Base-by-base conservation (phyloP, 2,888 invertebrate species). In the Gari tellinella region DNA sequence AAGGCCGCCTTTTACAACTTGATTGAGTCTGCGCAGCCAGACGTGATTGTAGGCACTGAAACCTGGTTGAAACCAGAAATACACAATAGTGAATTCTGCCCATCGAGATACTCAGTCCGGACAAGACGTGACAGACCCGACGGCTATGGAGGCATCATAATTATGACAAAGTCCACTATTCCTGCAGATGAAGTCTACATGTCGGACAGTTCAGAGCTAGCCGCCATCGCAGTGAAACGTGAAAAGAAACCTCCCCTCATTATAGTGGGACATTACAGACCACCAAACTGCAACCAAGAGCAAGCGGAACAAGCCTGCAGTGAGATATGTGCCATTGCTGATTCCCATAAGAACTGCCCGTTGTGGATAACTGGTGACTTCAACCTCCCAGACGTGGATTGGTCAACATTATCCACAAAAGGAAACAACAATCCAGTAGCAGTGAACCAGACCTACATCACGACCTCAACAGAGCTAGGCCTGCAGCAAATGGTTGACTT, bases 21-120 rank as follows among this genome's bases (percentile, higher is more conserved):
- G 0, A 26, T 66, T 23, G 58, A 66, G 8, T 52, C 53, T n/a
- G 37, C 52, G 15, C 46, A 61, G 25, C 67, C 67, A 7, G 25
- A 12, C 19, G 26, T 61, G 26, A 52, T 67, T 17, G 61, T 67
- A 14, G 61, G 67, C 3, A 46, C 52, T 38, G 53, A 58, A 58
- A 60, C 60, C 10, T 67, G 60, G 52, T 19, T 52, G 3, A 60
- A 67, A 8, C 19, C 26, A 15, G 26, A 37, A n/a, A 52, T 60
- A 7, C 41, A 53, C 40, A 45, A 25, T 19, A 38, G 46, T 25
- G 49, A 65, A 51, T 40, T 57, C 15, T 65, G 57, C 31, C 65
- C 57, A 10, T 15, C 49, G 43, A 58, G 41, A 15, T 57, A 49
- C 26, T 21, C 37, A 10, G 23, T 45, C 2, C n/a, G n/a, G n/a